phyloP scores from a whole-genome alignment of 1,140 invertebrate genomes.

The Rhysida immarginata region DNA sequence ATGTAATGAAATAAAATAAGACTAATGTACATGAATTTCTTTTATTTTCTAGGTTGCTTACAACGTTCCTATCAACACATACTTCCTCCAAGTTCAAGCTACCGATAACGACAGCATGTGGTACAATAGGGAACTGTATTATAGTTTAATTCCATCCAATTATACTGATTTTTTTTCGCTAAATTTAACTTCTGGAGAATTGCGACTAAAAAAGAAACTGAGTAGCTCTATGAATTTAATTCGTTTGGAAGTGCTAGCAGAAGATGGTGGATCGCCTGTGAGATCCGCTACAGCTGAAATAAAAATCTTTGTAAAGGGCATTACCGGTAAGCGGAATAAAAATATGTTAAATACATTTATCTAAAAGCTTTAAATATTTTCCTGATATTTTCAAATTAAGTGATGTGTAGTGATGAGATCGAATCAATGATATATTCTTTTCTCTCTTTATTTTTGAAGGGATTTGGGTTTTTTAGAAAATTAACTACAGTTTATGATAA shows the following conservation, averaged over 20 bases:
- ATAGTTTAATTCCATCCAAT: slow-evolving; percentile 1
- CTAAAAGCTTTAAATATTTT: too few species aligned
- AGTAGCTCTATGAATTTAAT: neutral
- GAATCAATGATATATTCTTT: too few species aligned
- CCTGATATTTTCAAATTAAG: too few species aligned
- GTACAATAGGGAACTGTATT: slow-evolving; percentile 16
- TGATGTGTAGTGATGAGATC: too few species aligned
- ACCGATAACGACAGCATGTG: slow-evolving; percentile 11
- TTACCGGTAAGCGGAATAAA: slow-evolving; percentile 14
- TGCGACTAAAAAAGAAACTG: neutral
- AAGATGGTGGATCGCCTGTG: slow-evolving; percentile 15
- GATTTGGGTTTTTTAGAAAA: too few species aligned
- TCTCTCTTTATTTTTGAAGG: too few species aligned
- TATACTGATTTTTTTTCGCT: slow-evolving; percentile 2
- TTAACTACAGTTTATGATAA: too few species aligned
- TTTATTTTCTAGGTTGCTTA: slow-evolving; percentile 9
- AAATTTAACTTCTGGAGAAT: neutral
- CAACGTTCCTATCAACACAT: slow-evolving; percentile 1
- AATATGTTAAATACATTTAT: too few species aligned
- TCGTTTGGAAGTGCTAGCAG: slow-evolving; percentile 9
- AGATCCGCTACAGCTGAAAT: slow-evolving; percentile 10
- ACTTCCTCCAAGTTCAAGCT: slow-evolving; percentile 12
- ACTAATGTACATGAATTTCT: too few species aligned
- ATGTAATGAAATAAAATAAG: too few species aligned
- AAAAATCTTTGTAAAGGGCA: slow-evolving; percentile 13